A percentile compares a stretch with the other conserved stretches of the same genome.
Evolutionary conservation across 2,113 vertebrate species (phyloP).

Genomic region (Etia nguti): DNA sequence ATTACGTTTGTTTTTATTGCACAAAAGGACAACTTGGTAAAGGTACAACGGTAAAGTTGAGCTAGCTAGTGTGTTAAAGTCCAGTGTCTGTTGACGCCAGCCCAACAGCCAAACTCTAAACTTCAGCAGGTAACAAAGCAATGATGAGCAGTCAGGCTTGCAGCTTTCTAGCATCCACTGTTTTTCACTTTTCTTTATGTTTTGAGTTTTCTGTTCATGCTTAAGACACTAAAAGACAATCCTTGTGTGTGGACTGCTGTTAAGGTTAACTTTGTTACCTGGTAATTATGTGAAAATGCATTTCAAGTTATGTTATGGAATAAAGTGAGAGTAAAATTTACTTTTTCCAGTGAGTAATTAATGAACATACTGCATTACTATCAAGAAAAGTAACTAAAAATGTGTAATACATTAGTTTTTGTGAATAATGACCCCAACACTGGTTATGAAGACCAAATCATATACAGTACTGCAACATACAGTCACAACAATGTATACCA

Average conservation of each 20-base stretch:
- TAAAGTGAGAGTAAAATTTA: neutral
- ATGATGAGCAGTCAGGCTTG: too few relatives aligned
- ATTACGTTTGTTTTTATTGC: neutral
- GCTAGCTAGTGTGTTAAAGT: neutral
- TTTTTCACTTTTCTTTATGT: too few relatives aligned
- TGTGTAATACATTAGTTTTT: neutral
- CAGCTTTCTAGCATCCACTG: too few relatives aligned
- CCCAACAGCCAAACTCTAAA: neutral
- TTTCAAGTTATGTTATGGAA: neutral
- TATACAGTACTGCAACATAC: neutral
- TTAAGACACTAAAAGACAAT: too few relatives aligned
- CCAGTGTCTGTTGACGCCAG: neutral
- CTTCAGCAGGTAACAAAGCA: neutral
- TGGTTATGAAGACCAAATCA: neutral
- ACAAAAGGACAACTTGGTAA: neutral
- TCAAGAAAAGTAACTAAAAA: neutral
- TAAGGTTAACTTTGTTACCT: neutral
- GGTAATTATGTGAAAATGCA: neutral
- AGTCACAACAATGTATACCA: neutral
- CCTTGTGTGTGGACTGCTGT: too few relatives aligned
- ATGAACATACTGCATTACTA: neutral
- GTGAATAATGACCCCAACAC: neutral
- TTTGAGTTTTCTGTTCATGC: too few relatives aligned
- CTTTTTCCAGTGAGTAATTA: neutral
- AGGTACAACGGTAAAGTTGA: neutral